Conservation (phyloP, 2,888 invertebrate genomes). For the Rhorus exstirpatorius region DNA sequence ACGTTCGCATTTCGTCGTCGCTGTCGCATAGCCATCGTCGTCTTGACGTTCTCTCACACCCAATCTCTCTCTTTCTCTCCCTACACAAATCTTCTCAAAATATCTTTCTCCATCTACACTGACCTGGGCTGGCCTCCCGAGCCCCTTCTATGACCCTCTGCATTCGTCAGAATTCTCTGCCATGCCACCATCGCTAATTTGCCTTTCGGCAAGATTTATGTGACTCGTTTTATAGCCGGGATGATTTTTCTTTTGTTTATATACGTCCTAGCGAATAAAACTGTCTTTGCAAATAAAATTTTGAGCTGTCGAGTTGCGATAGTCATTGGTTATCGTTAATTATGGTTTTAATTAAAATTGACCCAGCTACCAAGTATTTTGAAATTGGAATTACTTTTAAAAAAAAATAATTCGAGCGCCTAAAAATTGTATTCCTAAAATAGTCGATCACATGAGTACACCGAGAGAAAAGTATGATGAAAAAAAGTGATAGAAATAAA, state of each 20-base stretch:
- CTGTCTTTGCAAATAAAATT: too few relatives aligned
- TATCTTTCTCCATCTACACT: slow-evolving; percentile 64
- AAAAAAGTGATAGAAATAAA: too few relatives aligned
- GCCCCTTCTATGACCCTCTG: slow-evolving; percentile 51
- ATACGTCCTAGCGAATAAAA: too few relatives aligned
- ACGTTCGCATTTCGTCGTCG: slow-evolving; percentile 44
- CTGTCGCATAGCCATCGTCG: slow-evolving; percentile 54
- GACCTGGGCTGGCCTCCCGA: slow-evolving; percentile 45
- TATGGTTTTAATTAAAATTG: too few relatives aligned
- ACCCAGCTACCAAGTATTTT: too few relatives aligned
- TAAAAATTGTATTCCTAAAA: too few relatives aligned
- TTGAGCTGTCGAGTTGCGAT: too few relatives aligned
- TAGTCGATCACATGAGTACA: too few relatives aligned
- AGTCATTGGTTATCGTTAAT: too few relatives aligned
- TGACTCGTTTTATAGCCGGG: not conserved
- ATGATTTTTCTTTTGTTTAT: not conserved
- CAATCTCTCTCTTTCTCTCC: slow-evolving; percentile 36
- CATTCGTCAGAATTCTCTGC: slow-evolving; percentile 9
- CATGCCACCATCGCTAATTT: slow-evolving; percentile 28
- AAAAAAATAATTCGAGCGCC: too few relatives aligned
- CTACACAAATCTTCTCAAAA: slow-evolving; percentile 66
- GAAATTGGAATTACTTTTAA: too few relatives aligned
- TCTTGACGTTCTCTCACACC: slow-evolving; percentile 49
- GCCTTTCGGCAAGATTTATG: slow-evolving; percentile 15
- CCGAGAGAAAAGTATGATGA: too few relatives aligned